Base-by-base conservation (phyloP, 2,113 vertebrate species). In the Podilymbus podiceps region DNA sequence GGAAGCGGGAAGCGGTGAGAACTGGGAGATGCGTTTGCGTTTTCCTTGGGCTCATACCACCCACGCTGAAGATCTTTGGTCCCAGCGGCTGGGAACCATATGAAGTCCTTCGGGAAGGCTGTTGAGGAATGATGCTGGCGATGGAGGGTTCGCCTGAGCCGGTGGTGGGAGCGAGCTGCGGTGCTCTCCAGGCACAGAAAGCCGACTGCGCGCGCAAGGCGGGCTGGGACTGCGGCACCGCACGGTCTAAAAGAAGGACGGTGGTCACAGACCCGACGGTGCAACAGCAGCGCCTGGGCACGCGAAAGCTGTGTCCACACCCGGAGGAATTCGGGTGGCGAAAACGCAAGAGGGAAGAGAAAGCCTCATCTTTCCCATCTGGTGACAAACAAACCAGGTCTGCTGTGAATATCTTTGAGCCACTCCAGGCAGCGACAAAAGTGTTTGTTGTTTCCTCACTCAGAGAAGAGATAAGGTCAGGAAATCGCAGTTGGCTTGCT, bases 211-310 rank as follows among this genome's bases (percentile, higher is more conserved):
- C 20, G 23, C 24, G 46, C 52, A 14, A 3, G 4, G 6, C 0
- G 0, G 13, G 85, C 12, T 15, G 68, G 11, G 22, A 55, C 5
- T 23, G 3, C 0, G 4, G 63, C 64, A 7, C 0, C 8, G 66
- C 11, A 0, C 0, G 19, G 5, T 11, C 28, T 21, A 14, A 53
- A 8, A 14, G 24, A 35, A 81, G 35, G 59, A 42, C 0, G 19
- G 19, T 3, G 62, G 5, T n/a, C 82, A 38, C 63, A 44, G 44
- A 9, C 18, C 18, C 1, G 1, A 35, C 0, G 0, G 71, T 5
- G 4, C 47, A 38, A 9, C 31, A n/a, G 44, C 1, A 60, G 17
- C 1, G 1, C 15, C 40, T 2, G 0, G 33, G 38, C 17, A 63
- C 0, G 11, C 5, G 35, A 17, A 50, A 83, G n/a, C 38, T 42